A percentile compares a stretch with the other conserved stretches of the same genome.
Evolutionary conservation across 1,140 invertebrate genomes (phyloP).

Genomic region (Drosophila nikananu): DNA sequence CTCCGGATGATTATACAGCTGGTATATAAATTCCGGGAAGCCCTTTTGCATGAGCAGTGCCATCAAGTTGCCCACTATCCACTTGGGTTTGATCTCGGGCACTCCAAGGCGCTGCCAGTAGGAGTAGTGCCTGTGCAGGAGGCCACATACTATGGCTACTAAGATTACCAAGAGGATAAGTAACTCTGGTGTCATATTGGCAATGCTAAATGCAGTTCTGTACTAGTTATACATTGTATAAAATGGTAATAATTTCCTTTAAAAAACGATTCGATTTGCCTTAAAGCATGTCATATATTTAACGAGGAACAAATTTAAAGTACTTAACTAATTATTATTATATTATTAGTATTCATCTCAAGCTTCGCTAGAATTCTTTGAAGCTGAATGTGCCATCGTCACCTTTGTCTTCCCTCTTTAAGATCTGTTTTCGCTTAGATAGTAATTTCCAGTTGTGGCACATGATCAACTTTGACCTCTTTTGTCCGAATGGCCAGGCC

Average conservation of each 20-base stretch:
- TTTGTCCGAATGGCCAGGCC: slow-evolving; percentile 65
- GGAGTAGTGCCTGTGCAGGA: slow-evolving; percentile 50
- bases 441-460: slow-evolving; percentile 48
- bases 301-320: neutral
- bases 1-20: slow-evolving; percentile 70
- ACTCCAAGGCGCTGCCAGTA: slow-evolving; percentile 85
- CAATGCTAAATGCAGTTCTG: neutral
- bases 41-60: slow-evolving; percentile 55
- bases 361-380: no score
- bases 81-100: slow-evolving; percentile 70
- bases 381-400: neutral
- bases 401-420: neutral
- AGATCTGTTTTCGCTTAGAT: slow-evolving; percentile 1
- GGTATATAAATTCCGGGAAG: slow-evolving; percentile 60
- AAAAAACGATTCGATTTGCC: neutral
- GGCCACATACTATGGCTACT: slow-evolving; percentile 9
- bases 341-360: neutral
- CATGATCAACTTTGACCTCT: slow-evolving; percentile 80
- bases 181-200: slow-evolving; percentile 40
- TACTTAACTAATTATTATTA: neutral
- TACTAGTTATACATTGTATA: slow-evolving; percentile 3
- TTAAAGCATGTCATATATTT: neutral
- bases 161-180: slow-evolving; percentile 25
- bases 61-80: slow-evolving; percentile 81
- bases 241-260: neutral